Percentiles rank a stretch among this genome's conserved stretches.
phyloP scores from a whole-genome alignment of 2,888 invertebrate species.

The Philereme transversata region DNA sequence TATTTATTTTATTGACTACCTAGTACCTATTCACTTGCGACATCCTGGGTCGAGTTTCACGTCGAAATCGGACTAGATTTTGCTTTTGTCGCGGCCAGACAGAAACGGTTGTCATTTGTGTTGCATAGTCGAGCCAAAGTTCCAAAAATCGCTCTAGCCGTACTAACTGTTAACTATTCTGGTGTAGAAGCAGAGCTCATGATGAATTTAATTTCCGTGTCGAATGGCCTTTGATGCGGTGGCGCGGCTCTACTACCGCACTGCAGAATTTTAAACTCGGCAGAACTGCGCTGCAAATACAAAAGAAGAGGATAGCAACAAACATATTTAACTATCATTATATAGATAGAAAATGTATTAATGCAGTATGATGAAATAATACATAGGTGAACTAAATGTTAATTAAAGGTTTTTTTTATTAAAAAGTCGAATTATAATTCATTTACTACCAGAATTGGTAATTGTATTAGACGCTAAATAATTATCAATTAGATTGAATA shows the following conservation, averaged over 20 bases:
- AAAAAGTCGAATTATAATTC: no score
- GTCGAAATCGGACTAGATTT: conserved; percentile 5
- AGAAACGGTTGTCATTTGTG: conserved; percentile 47
- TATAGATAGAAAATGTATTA: no score
- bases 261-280: conserved; percentile 5
- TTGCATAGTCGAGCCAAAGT: conserved; percentile 43
- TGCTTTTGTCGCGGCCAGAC: conserved; percentile 1
- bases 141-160: not conserved
- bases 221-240: conserved; percentile 53
- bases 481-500: no score
- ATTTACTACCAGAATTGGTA: no score
- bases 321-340: no score
- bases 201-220: conserved; percentile 55
- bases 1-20: not conserved
- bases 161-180: conserved; percentile 10
- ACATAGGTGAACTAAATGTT: no score
- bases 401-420: no score
- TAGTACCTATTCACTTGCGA: not conserved
- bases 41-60: not conserved
- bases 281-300: not conserved
- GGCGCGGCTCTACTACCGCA: conserved; percentile 32
- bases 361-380: no score
- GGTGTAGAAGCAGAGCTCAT: conserved; percentile 32
- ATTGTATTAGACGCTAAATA: no score
- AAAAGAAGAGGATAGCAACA: not conserved